Conservation (phyloP, 2,113 vertebrate genomes). For the Xenus cinereus region DNA sequence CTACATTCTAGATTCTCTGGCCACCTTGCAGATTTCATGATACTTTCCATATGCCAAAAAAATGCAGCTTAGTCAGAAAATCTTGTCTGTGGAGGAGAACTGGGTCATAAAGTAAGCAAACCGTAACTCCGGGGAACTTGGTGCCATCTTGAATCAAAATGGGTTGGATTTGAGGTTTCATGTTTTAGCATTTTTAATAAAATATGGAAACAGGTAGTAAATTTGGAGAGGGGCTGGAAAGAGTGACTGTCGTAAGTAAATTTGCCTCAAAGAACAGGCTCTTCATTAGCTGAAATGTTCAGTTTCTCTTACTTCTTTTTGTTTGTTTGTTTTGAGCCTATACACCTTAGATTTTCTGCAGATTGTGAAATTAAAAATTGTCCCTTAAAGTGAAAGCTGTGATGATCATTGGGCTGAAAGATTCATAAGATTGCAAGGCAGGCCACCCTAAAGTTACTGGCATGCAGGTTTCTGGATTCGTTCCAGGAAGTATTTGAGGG, state of each 20-base stretch:
- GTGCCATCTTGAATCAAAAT: not conserved
- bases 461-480: not conserved
- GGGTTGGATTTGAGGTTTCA: not conserved
- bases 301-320: not conserved
- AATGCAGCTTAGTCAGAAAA: not conserved
- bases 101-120: not conserved
- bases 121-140: not conserved
- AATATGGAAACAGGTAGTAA: not conserved
- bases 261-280: not conserved
- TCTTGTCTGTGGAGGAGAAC: not conserved
- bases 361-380: not conserved
- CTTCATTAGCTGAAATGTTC: not conserved
- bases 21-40: not conserved
- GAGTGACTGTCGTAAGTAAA: not conserved
- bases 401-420: not conserved
- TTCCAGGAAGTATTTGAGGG: not conserved
- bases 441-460: not conserved
- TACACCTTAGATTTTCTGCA: not conserved
- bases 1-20: not conserved
- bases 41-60: not conserved
- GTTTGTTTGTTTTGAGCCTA: not conserved
- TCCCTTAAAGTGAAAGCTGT: not conserved
- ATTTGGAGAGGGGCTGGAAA: not conserved
- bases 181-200: not conserved
- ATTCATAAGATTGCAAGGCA: not conserved